These are phyloP conservation scores for Oostethus manadensis DNA, from an alignment of 2,113 vertebrate species.

Conservation along the genomic window DNA sequence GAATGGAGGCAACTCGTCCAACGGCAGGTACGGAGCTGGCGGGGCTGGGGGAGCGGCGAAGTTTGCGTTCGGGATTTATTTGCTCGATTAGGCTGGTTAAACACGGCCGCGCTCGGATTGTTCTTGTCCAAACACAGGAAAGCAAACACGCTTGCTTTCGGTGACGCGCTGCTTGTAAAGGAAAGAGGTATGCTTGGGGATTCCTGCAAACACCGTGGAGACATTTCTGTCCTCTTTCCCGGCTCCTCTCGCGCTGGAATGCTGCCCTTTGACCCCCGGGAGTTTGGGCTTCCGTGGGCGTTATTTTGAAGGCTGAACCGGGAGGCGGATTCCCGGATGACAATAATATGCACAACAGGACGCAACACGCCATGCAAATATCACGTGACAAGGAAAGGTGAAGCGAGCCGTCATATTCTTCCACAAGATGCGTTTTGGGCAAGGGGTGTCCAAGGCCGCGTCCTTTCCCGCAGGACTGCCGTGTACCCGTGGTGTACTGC, in stretches of 20 bases:
- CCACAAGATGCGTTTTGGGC: too few relatives aligned
- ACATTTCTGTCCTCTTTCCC: too few relatives aligned
- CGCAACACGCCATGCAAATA: background rate
- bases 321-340: background rate
- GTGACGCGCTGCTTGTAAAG: too few relatives aligned
- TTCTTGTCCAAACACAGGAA: slow-evolving; percentile 67
- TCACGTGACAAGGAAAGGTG: too few relatives aligned
- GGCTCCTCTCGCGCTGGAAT: too few relatives aligned
- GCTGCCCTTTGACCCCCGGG: background rate
- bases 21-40: slow-evolving; percentile 68
- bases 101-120: slow-evolving; percentile 62
- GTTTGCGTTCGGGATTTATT: background rate
- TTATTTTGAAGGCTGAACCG: slow-evolving; percentile 30
- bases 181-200: too few relatives aligned
- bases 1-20: slow-evolving; percentile 72
- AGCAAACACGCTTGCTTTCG: too few relatives aligned
- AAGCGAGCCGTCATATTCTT: too few relatives aligned
- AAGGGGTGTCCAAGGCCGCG: too few relatives aligned
- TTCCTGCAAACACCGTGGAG: background rate
- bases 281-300: slow-evolving; percentile 31
- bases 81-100: slow-evolving; percentile 53
- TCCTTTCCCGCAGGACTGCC: too few relatives aligned
- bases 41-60: too few relatives aligned
- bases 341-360: background rate
- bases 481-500: too few relatives aligned